A percentile compares a stretch with the other conserved stretches of the same genome.
Evolutionary conservation across 2,113 vertebrate genomes (phyloP).

Genomic region (Menura novaehollandiae): DNA sequence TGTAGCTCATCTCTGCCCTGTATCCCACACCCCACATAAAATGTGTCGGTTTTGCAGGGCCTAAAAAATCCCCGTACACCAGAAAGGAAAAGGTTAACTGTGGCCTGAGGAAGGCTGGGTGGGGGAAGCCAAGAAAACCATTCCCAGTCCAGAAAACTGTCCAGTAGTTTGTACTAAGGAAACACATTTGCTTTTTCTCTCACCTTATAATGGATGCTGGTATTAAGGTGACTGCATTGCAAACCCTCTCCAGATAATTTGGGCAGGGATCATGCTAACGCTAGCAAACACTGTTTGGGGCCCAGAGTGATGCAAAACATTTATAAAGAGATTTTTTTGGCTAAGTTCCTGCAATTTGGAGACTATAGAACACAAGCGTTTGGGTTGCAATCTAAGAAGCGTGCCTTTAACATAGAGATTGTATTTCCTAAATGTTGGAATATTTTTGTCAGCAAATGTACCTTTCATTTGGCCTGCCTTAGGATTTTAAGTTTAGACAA

Average conservation of each 20-base stretch:
- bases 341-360: not conserved
- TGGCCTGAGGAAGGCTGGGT: not conserved
- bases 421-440: not conserved
- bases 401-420: not conserved
- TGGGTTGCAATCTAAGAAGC: not conserved
- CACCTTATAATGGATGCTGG: not conserved
- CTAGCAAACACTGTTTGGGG: not conserved
- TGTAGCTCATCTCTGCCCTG: not conserved
- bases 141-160: not conserved
- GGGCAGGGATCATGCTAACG: not conserved
- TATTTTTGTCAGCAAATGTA: not conserved
- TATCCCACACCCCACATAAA: accelerated
- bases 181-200: not conserved
- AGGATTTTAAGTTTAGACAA: not conserved
- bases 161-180: not conserved
- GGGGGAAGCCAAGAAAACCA: not conserved
- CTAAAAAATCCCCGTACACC: not conserved
- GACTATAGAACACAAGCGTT: not conserved
- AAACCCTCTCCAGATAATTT: not conserved
- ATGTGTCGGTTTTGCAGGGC: not conserved
- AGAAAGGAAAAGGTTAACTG: not conserved
- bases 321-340: not conserved
- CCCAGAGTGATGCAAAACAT: not conserved
- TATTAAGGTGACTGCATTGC: not conserved
- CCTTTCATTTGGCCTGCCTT: not conserved